Evolutionary conservation across 2,797 vertebrate species (phyloP).

Genomic region (Phoxinus dragarum): DNA sequence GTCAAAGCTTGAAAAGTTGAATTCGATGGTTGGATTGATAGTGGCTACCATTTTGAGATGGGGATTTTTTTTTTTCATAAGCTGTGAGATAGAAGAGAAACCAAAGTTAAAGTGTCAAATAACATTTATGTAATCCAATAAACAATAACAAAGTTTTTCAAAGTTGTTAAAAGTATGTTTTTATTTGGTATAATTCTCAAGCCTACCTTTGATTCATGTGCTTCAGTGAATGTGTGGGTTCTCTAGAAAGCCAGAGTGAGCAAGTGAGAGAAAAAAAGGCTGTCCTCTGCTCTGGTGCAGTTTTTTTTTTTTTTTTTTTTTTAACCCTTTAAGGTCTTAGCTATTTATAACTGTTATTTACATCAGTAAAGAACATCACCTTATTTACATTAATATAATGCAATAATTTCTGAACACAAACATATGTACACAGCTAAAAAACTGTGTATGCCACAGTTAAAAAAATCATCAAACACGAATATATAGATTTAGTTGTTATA

Average conservation of each 20-base stretch:
- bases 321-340: not conserved
- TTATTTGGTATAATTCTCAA: not conserved
- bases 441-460: not conserved
- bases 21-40: constrained; percentile 1
- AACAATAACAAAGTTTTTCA: not conserved
- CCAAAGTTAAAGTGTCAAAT: not conserved
- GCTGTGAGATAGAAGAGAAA: not conserved
- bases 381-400: not conserved
- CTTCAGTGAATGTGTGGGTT: not conserved
- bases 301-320: not conserved
- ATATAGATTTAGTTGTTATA: too few species aligned
- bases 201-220: constrained; percentile 31
- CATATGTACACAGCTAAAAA: not conserved
- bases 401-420: not conserved
- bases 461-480: too few species aligned
- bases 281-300: not conserved
- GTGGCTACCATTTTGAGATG: not conserved
- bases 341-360: not conserved
- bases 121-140: not conserved
- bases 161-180: not conserved
- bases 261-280: not conserved
- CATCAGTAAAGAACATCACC: too few species aligned
- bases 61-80: not conserved
- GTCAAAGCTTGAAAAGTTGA: not conserved
- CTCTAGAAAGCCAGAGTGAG: not conserved